Evolutionary conservation across 2,797 vertebrate genomes (phyloP).

Genomic region (Lepus townsendii): DNA sequence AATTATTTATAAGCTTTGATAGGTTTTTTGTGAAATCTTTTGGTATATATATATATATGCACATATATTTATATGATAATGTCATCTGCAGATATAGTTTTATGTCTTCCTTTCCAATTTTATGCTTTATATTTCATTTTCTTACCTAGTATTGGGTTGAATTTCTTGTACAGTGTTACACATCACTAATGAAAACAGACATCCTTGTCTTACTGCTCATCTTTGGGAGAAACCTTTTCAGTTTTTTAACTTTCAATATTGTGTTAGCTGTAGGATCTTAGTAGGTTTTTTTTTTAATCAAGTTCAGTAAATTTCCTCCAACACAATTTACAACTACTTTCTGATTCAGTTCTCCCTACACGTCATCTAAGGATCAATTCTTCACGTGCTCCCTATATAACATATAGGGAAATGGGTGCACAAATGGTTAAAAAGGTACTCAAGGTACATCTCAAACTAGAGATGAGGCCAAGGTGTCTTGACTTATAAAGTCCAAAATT

Average conservation of each 20-base stretch:
- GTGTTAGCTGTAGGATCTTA: constrained; percentile 42
- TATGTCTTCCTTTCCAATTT: constrained; percentile 27
- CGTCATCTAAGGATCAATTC: not conserved
- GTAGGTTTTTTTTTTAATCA: constrained; percentile 34
- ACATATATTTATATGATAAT: not conserved
- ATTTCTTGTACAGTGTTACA: not conserved
- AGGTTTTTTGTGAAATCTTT: not conserved
- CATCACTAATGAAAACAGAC: not conserved
- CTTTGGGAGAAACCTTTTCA: constrained; percentile 15
- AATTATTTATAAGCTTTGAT: constrained; percentile 54
- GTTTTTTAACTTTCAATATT: constrained; percentile 5
- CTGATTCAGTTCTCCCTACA: not conserved
- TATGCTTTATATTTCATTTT: constrained; percentile 50
- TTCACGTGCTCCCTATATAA: not conserved
- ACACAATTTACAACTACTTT: constrained; percentile 42
- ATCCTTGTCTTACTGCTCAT: constrained; percentile 28
- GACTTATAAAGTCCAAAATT: not conserved
- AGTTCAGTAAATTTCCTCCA: constrained; percentile 29
- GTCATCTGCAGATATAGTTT: constrained; percentile 20
- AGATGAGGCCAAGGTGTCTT: not conserved
- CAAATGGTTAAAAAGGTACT: constrained; percentile 60
- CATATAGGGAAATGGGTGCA: constrained; percentile 23
- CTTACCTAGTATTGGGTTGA: not conserved
- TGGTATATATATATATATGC: not conserved
- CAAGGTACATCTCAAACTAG: constrained; percentile 37